Evolutionary conservation across 37 sponge, comb jelly and placozoan genomes (phyloP).

Genomic region (Spongilla lacustris): DNA sequence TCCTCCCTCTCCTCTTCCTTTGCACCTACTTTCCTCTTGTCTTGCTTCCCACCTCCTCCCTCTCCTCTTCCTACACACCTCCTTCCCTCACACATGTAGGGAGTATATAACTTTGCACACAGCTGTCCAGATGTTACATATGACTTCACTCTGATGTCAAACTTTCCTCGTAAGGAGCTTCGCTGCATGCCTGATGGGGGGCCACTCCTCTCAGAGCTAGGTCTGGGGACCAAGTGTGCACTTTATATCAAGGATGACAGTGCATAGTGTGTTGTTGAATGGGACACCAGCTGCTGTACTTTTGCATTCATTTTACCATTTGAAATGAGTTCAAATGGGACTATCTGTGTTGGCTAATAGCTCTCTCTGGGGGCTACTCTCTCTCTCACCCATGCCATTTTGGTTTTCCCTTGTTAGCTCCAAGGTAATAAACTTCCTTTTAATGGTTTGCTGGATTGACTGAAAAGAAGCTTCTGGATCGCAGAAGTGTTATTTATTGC

Average conservation of each 20-base stretch:
- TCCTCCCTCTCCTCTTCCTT: background rate
- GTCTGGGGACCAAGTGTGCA: constrained; percentile 52
- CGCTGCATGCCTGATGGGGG: constrained; percentile 46
- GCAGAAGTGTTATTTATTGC: too few species aligned
- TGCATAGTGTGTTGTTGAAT: constrained; percentile 21
- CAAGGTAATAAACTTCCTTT: too few species aligned
- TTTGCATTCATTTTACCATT: too few species aligned
- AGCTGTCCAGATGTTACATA: constrained; percentile 6
- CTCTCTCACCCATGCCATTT: too few species aligned
- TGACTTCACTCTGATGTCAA: constrained; percentile 55
- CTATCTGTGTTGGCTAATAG: too few species aligned
- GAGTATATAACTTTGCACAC: constrained; percentile 77
- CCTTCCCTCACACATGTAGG: constrained; percentile 12
- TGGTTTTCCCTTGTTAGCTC: too few species aligned
- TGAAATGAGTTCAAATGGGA: too few species aligned
- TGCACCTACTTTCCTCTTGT: background rate
- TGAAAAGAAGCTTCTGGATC: too few species aligned
- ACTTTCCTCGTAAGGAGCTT: constrained; percentile 71
- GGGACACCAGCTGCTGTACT: too few species aligned
- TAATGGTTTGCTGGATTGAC: too few species aligned
- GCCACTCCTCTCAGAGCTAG: constrained; percentile 54
- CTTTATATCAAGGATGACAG: constrained; percentile 71
- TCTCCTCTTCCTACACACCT: background rate
- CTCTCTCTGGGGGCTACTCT: too few species aligned
- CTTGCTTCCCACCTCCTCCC: background rate